phyloP scores from a whole-genome alignment of 2,888 invertebrate species.

The Fragum sueziense region DNA sequence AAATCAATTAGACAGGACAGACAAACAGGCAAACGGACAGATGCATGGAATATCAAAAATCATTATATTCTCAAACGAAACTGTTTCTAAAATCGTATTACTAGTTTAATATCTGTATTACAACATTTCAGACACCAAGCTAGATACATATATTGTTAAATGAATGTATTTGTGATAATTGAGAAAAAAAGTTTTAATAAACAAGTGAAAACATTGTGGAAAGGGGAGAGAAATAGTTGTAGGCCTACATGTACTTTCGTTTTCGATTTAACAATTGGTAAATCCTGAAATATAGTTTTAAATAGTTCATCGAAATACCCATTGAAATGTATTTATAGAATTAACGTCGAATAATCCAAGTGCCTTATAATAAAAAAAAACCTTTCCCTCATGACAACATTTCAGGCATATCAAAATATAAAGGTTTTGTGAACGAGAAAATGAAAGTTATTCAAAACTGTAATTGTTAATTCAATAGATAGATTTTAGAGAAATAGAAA shows the following conservation, averaged over 20 bases:
- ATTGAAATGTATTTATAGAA: neutral
- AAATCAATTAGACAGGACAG: too few species aligned
- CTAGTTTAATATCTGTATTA: neutral
- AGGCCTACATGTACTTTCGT: too few species aligned
- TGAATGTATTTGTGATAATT: neutral
- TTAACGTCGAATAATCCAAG: neutral
- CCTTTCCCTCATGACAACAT: neutral
- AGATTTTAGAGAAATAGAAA: neutral
- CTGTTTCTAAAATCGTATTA: neutral
- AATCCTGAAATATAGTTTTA: neutral
- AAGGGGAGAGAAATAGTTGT: too few species aligned
- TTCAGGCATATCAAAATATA: too few species aligned
- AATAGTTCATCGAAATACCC: neutral
- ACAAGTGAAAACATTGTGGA: too few species aligned
- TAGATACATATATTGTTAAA: neutral
- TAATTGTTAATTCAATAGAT: neutral
- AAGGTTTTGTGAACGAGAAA: neutral
- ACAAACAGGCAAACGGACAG: too few species aligned
- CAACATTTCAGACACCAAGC: neutral
- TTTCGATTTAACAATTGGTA: too few species aligned
- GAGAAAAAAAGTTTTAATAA: neutral
- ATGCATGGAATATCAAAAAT: too few species aligned
- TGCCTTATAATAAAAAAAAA: neutral
- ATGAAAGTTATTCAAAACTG: neutral
- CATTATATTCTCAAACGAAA: too few species aligned